Evolutionary conservation across 2,888 invertebrate genomes (phyloP), one percentile per base, ranked within the genome.

Genomic region (Icerya purchasi): DNA sequence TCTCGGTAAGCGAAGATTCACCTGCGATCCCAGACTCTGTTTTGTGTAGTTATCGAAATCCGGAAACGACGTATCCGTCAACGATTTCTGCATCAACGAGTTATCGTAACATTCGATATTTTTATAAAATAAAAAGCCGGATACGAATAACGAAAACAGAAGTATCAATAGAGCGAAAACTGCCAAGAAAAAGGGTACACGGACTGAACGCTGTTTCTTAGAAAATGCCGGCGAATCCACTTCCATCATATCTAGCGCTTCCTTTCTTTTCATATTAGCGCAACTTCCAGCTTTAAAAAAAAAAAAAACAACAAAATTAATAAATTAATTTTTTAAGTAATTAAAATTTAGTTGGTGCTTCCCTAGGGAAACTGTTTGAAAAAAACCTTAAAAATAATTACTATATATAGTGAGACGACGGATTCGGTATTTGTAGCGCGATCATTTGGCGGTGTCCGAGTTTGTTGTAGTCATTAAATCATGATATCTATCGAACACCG

Each of bases 1-100:
- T 59, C 72, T 76, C 0, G 88, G 86, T 61, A 88, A 71, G 65
- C 87, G 77, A 1, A 86, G 80, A 68, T 85, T 78, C 56, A 65
- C 63, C 60, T 59, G 55, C n/a, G 54, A 36, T 8, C 36, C 36
- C 8, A 14, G 14, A 8, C 8, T 8, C 36, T 5, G 14, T 36
- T 36, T 36, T 36, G 8, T 5, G 14, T 36, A 36, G 54, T 8
- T 53, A 49, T 14, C 55, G 54, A n/a, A n/a, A 36, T 36, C 36
- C 36, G 36, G 14, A 36, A 8, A 36, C 5, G 36, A 36, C 8
- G 8, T 36, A 5, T 5, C 5, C 36, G 36, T 36, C 8, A 36
- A 14, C 36, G 36, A 36, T 8, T 5, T 14, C 36, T 5, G 14
- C 14, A 5, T 5, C 8, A 5, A 14, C 21, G 22, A n/a, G 36